Conservation (phyloP, 2,888 invertebrate species). For the Meta bourneti region DNA sequence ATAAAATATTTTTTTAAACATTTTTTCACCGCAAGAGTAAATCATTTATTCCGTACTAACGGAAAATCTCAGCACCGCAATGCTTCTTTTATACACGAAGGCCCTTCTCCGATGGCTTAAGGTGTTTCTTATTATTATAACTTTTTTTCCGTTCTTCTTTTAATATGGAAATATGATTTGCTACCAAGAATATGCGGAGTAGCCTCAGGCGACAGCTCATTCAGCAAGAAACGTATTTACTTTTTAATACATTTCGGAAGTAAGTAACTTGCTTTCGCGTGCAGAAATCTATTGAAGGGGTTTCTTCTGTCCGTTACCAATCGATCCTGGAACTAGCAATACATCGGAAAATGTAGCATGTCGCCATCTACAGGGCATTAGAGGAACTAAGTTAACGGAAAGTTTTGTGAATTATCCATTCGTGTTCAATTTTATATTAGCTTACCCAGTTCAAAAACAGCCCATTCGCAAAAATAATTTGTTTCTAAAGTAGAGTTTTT, state of each 20-base stretch:
- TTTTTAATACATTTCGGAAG: slow-evolving; percentile 73
- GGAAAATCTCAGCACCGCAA: slow-evolving; percentile 54
- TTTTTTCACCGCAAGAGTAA: slow-evolving; percentile 32
- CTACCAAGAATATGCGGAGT: slow-evolving; percentile 38
- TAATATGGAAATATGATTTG: slow-evolving; percentile 72
- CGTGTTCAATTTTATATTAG: too few species aligned
- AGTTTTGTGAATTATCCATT: neutral
- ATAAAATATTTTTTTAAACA: slow-evolving; percentile 5
- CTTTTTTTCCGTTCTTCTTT: slow-evolving; percentile 55
- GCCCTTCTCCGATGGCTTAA: slow-evolving; percentile 46
- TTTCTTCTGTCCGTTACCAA: slow-evolving; percentile 8
- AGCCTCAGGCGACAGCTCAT: slow-evolving; percentile 55
- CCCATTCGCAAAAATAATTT: neutral
- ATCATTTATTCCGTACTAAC: slow-evolving; percentile 58
- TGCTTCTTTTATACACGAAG: slow-evolving; percentile 50
- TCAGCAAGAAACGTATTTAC: slow-evolving; percentile 67
- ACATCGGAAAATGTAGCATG: neutral
- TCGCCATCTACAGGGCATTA: slow-evolving; percentile 21
- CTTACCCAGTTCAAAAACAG: too few species aligned
- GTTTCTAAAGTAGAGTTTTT: neutral
- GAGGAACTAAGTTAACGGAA: neutral
- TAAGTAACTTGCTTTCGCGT: slow-evolving; percentile 58
- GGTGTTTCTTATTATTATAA: slow-evolving; percentile 70
- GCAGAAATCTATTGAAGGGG: slow-evolving; percentile 33
- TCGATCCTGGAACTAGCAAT: slow-evolving; percentile 3